Percentiles rank a stretch among this genome's conserved stretches.
These are phyloP conservation scores for Pseudomyrmex cubaensis DNA, from an alignment of 1,140 invertebrate species.

Conservation along the genomic window DNA sequence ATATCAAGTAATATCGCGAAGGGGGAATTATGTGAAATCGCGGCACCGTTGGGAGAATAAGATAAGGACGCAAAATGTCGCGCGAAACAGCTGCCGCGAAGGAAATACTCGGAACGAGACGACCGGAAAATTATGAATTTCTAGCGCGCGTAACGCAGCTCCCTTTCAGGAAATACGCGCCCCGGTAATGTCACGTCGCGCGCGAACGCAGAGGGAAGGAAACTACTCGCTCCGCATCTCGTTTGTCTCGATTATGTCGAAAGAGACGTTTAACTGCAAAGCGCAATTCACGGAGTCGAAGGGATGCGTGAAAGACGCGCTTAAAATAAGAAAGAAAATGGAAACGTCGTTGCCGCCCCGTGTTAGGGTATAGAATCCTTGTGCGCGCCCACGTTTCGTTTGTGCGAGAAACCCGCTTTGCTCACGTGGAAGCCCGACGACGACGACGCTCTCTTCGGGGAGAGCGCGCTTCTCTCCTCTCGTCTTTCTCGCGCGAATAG, in stretches of 20 bases:
- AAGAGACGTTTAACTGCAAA: conserved; percentile 9
- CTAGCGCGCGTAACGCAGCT: conserved; percentile 2
- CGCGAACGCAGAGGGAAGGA: neutral
- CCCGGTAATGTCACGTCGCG: neutral
- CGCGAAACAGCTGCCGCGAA: neutral
- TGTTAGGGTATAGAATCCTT: conserved; percentile 56
- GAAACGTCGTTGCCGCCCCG: conserved; percentile 21
- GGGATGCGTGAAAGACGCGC: neutral
- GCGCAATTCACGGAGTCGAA: conserved; percentile 1
- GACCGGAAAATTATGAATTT: conserved; percentile 36
- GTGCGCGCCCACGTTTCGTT: neutral
- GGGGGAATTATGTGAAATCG: too few species aligned
- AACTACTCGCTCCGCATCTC: conserved; percentile 7
- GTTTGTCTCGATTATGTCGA: conserved; percentile 48
- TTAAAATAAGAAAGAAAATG: conserved; percentile 32
- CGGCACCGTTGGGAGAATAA: neutral
- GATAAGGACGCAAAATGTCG: neutral
- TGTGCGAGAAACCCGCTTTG: conserved; percentile 58
- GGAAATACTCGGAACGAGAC: neutral
- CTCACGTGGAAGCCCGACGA: conserved; percentile 69
- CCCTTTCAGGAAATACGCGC: conserved; percentile 3
- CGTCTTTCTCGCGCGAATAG: neutral
- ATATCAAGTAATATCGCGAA: too few species aligned
- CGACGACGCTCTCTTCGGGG: conserved; percentile 37
- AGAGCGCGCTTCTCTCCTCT: neutral